Evolutionary conservation across 2,113 vertebrate species (phyloP), one percentile per base, ranked within the genome.

Genomic region (Corvus cornix): DNA sequence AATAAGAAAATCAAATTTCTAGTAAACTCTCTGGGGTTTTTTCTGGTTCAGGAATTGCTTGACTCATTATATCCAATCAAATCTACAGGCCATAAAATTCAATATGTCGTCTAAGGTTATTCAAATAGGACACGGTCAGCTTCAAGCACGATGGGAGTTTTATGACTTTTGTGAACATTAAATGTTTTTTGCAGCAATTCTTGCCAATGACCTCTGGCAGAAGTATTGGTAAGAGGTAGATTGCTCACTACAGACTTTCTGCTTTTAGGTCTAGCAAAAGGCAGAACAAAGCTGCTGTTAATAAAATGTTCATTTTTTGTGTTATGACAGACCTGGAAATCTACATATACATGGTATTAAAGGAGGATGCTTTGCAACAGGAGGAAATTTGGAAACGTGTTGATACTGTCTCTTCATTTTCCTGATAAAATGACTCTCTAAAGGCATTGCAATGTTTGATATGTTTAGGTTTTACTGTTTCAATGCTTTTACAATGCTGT

Each of bases 81-180:
- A 85, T 52, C 56, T 87, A 37, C 11, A 41, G 51, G 16, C 43
- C 95, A 24, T 85, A 81, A 83, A 96, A 94, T 82, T 96, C 52
- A 93, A 55, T 94, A 79, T 84, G 37, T 75, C 37, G 58, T 85
- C 91, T 84, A 93, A 72, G 56, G 24, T 86, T 97, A 80, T 89
- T 92, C 58, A 91, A 66, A 89, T 96, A 62, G 93, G 91, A 92
- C 46, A 44, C 1, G 28, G 24, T 73, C 68, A 95, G 31, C 85
- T 90, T 69, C 58, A 89, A 76, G 33, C 31, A 41, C 74, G 70
- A 75, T 81, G 69, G 33, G 64, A 81, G 21, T 95, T 92, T 64
- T 76, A 88, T 82, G 27, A 80, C 14, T 95, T 91, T 76, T 87
- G 53, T 81, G 60, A 59, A 81, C 64, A 63, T 72, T 84, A 83